Evolutionary conservation across 1,140 invertebrate genomes (phyloP), one percentile per base, ranked within the genome.

Genomic region (Eubasilissa regina): DNA sequence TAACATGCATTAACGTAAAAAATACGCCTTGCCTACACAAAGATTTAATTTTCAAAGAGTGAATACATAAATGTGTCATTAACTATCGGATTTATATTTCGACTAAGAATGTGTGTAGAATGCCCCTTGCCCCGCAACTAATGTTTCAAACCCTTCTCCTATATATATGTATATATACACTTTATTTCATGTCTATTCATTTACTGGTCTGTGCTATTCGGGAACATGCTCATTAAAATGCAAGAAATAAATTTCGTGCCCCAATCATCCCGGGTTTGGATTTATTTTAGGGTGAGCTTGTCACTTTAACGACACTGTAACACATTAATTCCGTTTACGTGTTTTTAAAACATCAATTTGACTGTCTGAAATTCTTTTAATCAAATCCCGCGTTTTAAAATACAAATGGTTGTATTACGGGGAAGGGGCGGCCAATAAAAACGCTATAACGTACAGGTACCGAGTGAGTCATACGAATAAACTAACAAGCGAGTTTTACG

Each of bases 341-440:
- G 80, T 74, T 77, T 79, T 44, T 53, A 51, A 51, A 60, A 60
- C 80, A 79, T 81, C 75, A 79, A 81, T 79, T 79, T 79, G 48
- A 78, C 48, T 76, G 77, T 70, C 72, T 74, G 70, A 70, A 81
- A 64, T 78, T 75, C 51, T 81, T 81, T 78, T 78, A 78, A 81
- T 81, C 77, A 81, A 72, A 75, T 72, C 55, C 72, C 17, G 45
- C 19, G 66, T 77, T 70, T 70, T 70, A 70, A 51, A 70, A 77
- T 80, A 77, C 62, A 53, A 81, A 81, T 68, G 77, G 51, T 70
- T 81, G 53, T 66, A 79, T 81, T 79, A 58, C 68, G 35, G 55
- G 73, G 66, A 13, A 43, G 80, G 70, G n/a, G 70, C 13, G 12
- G 13, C 4, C 35, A 55, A 55, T 74, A 45, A 74, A 78, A 78